Conservation (phyloP, 2,113 vertebrate genomes). For the Calypte anna region DNA sequence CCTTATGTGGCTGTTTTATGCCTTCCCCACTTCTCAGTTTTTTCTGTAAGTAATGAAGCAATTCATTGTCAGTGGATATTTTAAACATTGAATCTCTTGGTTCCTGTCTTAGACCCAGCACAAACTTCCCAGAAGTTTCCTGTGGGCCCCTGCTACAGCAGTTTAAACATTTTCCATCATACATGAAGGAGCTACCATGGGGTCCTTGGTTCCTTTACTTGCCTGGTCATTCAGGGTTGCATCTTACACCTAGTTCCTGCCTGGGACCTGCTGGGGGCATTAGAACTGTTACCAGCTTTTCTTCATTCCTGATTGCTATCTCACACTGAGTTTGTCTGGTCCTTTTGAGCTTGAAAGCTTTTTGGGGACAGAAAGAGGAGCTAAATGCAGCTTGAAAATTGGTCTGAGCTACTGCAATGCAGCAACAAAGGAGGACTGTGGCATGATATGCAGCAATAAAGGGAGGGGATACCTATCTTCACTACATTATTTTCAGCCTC, state of each 20-base stretch:
- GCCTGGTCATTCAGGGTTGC: neutral
- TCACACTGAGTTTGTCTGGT: neutral
- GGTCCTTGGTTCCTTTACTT: neutral
- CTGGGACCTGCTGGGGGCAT: neutral
- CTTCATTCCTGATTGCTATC: neutral
- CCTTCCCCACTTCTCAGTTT: neutral
- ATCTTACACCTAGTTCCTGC: neutral
- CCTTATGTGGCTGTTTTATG: neutral
- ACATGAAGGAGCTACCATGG: neutral
- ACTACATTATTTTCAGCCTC: neutral
- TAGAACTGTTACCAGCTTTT: neutral
- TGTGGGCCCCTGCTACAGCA: slow-evolving; percentile 28
- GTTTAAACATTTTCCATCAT: neutral
- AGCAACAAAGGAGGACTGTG: neutral
- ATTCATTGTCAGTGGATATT: slow-evolving; percentile 29
- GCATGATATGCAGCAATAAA: neutral
- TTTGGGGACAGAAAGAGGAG: neutral
- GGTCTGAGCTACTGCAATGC: neutral
- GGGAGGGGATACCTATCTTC: neutral
- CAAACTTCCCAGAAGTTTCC: slow-evolving; percentile 31
- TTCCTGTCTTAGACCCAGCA: slow-evolving; percentile 32
- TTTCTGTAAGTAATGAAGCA: slow-evolving; percentile 44
- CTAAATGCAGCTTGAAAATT: neutral
- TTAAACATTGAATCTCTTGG: slow-evolving; percentile 34
- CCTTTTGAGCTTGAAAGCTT: neutral